These are phyloP conservation scores for Xestia sexstrigata DNA, from an alignment of 2,888 invertebrate species.

Conservation along the genomic window DNA sequence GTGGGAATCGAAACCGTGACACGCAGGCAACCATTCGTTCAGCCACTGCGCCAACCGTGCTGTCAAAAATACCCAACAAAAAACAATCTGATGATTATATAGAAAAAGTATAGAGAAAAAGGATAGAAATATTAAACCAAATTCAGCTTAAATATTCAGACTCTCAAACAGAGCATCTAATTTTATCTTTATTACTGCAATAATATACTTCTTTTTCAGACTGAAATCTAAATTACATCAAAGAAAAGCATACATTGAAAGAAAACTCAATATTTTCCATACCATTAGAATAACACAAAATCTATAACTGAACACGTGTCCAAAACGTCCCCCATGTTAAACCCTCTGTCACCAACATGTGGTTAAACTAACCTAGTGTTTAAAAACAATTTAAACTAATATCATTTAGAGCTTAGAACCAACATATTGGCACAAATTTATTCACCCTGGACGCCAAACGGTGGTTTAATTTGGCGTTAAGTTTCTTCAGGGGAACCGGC, in stretches of 20 bases:
- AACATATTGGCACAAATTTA: constrained; percentile 83
- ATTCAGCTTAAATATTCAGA: no score
- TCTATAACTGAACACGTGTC: background rate
- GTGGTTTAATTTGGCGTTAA: constrained; percentile 86
- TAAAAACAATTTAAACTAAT: constrained; percentile 67
- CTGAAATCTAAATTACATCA: background rate
- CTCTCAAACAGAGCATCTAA: no score
- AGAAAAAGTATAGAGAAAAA: no score
- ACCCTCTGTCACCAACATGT: background rate
- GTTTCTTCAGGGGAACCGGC: constrained; percentile 78
- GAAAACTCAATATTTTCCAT: background rate
- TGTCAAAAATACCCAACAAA: no score
- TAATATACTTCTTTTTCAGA: no score
- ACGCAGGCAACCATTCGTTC: no score
- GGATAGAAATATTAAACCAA: no score
- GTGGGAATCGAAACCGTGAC: no score
- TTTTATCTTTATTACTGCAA: no score
- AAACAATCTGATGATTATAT: no score
- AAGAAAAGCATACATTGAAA: background rate
- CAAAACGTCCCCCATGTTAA: background rate
- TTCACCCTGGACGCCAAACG: constrained; percentile 84
- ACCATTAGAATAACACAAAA: background rate
- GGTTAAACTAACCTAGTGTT: constrained; percentile 40
- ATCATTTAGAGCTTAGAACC: constrained; percentile 75
- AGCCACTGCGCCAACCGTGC: no score